phyloP scores from a whole-genome alignment of 2,113 vertebrate genomes.

The Cygnus buccinator region DNA sequence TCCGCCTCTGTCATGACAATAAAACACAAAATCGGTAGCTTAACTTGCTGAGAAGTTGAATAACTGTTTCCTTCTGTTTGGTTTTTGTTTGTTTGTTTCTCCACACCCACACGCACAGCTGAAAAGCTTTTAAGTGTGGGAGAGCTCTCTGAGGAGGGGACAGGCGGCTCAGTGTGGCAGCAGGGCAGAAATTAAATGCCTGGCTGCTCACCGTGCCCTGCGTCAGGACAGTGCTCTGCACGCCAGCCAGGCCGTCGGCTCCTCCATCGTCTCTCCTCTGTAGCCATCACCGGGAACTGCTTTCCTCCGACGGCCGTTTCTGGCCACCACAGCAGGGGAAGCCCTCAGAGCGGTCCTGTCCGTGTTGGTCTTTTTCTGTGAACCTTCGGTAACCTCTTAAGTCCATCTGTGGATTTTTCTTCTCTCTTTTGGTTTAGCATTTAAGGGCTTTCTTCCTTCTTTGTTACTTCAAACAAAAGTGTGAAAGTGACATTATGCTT shows the following conservation, averaged over 20 bases:
- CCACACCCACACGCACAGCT: accelerated
- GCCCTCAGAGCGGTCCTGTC: neutral
- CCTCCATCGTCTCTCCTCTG: neutral
- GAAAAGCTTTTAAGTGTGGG: neutral
- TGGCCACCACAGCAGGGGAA: neutral
- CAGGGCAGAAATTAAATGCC: accelerated
- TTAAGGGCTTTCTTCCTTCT: conserved; percentile 61
- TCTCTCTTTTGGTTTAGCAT: conserved; percentile 23
- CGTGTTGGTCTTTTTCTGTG: neutral
- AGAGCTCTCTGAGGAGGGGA: neutral
- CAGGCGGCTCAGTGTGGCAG: neutral
- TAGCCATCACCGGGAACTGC: neutral
- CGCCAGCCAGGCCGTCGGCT: neutral
- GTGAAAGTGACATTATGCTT: conserved; percentile 47
- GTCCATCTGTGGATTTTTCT: conserved; percentile 1
- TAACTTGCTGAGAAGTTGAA: neutral
- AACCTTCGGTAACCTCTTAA: conserved; percentile 17
- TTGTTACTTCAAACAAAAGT: conserved; percentile 45
- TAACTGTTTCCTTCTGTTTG: neutral
- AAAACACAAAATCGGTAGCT: neutral
- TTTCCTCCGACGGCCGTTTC: conserved; percentile 11
- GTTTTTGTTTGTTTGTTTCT: neutral
- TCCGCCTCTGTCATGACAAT: neutral
- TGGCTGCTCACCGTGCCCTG: neutral
- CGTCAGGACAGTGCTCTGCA: neutral